Evolutionary conservation across 2,888 invertebrate genomes (phyloP), one percentile per base, ranked within the genome.

Genomic region (Dexiosoma caninum): DNA sequence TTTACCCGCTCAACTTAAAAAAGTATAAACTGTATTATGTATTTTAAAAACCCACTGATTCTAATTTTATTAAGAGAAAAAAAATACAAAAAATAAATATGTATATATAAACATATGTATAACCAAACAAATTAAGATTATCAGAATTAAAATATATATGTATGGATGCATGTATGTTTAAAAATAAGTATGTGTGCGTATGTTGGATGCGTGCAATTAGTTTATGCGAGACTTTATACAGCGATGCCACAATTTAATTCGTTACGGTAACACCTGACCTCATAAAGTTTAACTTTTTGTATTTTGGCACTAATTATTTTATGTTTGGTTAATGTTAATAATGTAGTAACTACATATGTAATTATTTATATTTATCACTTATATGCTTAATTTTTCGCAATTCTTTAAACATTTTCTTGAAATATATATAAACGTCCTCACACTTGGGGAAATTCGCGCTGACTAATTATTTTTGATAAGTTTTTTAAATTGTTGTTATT

Each of bases 401-500:
- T 19, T 27, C n/a, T 59, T 35, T 12, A 14, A 42, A n/a, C 23
- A 49, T 40, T 16, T 55, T 55, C 8, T 35, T 55, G 14, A 57
- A 53, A 32, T 23, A 27, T 10, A 32, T 49, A 23, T 64, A 14
- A 16, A 67, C 81, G 77, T 82, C 82, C 75, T 67, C 67, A 37
- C 79, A 44, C 67, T 67, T 75, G 49, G 55, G 46, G 75, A 79
- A 79, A 81, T 75, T 75, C 69, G 57, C 82, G 71, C 59, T 19
- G n/a, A 83, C 83, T 83, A 70, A 53, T 53, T 32, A 40, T 77
- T 71, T 72, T 66, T 49, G 23, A 60, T 66, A 44, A 42, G 40
- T 76, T 81, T 60, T 70, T 51, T 32, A 14, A 30, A 57, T 46
- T 74, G 35, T 59, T 44, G 21, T 46, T 16, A 16, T 21, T 66